Conservation (phyloP, 2,113 vertebrate genomes). For the Carassius carassius region DNA sequence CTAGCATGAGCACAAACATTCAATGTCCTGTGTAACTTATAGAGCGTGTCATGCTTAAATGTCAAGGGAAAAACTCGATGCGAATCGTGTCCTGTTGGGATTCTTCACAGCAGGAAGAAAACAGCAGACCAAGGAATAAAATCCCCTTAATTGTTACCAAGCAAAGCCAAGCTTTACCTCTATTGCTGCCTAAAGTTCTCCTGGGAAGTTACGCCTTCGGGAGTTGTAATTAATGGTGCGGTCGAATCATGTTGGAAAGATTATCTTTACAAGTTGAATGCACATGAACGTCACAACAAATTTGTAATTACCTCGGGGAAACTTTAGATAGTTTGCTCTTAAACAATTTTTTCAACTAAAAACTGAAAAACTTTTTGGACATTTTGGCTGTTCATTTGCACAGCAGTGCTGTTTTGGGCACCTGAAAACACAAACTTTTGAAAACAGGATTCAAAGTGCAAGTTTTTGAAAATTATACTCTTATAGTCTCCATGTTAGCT, state of each 20-base stretch:
- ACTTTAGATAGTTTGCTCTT: neutral
- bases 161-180: neutral
- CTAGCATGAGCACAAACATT: neutral
- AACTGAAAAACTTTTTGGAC: neutral
- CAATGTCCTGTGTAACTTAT: neutral
- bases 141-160: neutral
- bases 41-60: neutral
- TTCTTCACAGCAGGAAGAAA: constrained; percentile 13
- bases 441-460: too few relatives aligned
- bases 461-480: too few relatives aligned
- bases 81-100: neutral
- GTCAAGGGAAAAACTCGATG: neutral
- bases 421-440: too few relatives aligned
- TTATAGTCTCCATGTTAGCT: too few relatives aligned
- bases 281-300: neutral
- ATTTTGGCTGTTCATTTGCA: too few relatives aligned
- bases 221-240: neutral
- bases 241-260: neutral
- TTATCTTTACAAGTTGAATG: neutral
- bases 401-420: too few relatives aligned
- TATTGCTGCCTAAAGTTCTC: too few relatives aligned
- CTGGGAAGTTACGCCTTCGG: neutral
- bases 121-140: neutral
- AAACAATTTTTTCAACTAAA: too few relatives aligned
- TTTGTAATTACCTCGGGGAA: neutral